Evolutionary conservation across 2,888 invertebrate genomes (phyloP).

Genomic region (Choreutis nemorana): DNA sequence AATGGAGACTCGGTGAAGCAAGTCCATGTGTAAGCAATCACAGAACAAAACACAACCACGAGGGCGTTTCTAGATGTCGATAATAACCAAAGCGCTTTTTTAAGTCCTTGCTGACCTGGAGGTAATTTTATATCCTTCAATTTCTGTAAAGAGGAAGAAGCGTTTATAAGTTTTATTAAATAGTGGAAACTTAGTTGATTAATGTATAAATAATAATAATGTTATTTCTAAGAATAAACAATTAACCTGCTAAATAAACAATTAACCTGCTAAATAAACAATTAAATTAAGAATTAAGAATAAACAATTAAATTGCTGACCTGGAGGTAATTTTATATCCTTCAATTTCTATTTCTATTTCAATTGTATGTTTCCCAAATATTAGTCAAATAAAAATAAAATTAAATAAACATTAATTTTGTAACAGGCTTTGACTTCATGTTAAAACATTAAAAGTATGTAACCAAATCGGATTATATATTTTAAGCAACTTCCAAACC

Average conservation of each 20-base stretch:
- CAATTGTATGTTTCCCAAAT: too few relatives aligned
- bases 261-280: too few relatives aligned
- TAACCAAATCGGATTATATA: too few relatives aligned
- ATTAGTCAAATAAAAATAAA: too few relatives aligned
- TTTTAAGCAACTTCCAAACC: too few relatives aligned
- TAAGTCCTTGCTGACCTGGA: conserved; percentile 35
- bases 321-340: conserved; percentile 62
- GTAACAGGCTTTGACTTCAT: too few relatives aligned
- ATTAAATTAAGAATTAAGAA: too few relatives aligned
- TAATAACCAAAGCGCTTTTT: conserved; percentile 76
- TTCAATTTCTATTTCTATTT: conserved; percentile 82
- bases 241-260: too few relatives aligned
- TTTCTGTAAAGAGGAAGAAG: conserved; percentile 62
- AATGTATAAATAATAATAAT: neutral
- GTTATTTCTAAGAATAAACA: too few relatives aligned
- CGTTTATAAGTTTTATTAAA: conserved; percentile 1
- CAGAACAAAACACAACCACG: conserved; percentile 77
- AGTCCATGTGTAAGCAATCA: conserved; percentile 69
- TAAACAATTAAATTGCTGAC: too few relatives aligned
- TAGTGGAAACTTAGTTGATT: neutral
- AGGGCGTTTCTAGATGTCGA: conserved; percentile 87
- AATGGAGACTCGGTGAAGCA: conserved; percentile 67
- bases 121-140: conserved; percentile 72
- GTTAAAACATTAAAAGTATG: too few relatives aligned
- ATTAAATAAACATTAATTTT: too few relatives aligned